Percentiles rank a stretch among this genome's conserved stretches.
These are phyloP conservation scores for Peromyscus eremicus DNA, from an alignment of 2,797 vertebrate species.

Conservation along the genomic window DNA sequence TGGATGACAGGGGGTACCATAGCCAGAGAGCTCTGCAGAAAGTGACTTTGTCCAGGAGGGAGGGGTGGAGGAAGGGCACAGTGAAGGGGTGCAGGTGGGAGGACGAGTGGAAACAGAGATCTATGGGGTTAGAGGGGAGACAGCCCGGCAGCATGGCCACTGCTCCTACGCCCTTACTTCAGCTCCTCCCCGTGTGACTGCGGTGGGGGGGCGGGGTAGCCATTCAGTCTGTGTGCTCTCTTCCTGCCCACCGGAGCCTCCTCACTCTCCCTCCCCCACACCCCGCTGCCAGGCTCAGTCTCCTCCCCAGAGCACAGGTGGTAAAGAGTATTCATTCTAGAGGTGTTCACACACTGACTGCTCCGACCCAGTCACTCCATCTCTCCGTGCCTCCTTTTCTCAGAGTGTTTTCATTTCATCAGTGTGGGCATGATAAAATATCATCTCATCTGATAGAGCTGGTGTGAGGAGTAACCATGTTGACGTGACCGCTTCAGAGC, in stretches of 20 bases:
- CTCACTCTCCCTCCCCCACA: background rate
- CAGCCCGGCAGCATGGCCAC: background rate
- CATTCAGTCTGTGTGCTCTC: background rate
- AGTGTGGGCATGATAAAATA: background rate
- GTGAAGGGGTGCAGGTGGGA: background rate
- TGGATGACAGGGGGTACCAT: background rate
- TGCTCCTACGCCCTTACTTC: background rate
- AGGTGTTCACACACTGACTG: background rate
- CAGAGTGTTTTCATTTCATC: background rate
- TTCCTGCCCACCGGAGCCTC: background rate
- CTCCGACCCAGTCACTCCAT: background rate
- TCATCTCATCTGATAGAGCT: background rate
- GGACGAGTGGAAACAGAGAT: background rate
- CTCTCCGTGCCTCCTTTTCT: background rate
- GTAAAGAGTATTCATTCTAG: background rate
- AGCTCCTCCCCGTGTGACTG: background rate
- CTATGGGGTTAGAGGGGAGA: background rate
- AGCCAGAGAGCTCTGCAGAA: background rate
- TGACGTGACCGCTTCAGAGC: background rate
- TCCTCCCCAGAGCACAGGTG: conserved; percentile 33
- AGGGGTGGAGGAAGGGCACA: background rate
- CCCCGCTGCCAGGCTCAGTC: background rate
- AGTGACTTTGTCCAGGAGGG: background rate
- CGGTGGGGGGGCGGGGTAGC: background rate
- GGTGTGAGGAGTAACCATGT: background rate